Evolutionary conservation across 2,113 vertebrate species (phyloP).

Genomic region (Microcebus lehilahytsara): DNA sequence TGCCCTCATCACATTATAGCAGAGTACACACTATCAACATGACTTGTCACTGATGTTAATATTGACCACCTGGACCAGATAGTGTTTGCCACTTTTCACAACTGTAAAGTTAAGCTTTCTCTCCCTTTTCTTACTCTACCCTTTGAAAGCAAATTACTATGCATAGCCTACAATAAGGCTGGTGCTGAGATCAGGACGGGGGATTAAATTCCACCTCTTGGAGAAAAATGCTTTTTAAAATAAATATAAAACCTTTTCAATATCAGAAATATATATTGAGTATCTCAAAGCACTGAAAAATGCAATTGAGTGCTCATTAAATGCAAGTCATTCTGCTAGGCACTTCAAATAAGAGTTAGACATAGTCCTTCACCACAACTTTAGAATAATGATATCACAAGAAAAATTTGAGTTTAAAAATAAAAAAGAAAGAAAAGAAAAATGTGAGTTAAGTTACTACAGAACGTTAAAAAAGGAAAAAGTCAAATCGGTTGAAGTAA

Average conservation of each 20-base stretch:
- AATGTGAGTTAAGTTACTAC: neutral
- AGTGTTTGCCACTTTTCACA: neutral
- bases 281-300: neutral
- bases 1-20: neutral
- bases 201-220: neutral
- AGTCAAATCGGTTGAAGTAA: neutral
- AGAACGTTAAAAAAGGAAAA: neutral
- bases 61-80: neutral
- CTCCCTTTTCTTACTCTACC: neutral
- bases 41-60: neutral
- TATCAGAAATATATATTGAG: neutral
- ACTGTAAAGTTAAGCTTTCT: neutral
- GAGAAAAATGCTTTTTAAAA: neutral
- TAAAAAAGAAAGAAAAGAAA: neutral
- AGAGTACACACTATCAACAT: neutral
- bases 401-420: neutral
- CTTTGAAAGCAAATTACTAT: conserved; percentile 13
- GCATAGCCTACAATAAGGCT: neutral
- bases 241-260: neutral
- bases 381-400: neutral
- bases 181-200: neutral
- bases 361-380: neutral
- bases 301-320: neutral
- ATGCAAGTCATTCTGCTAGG: neutral
- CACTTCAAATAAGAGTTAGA: neutral